These are phyloP conservation scores for Lithobates pipiens DNA, from an alignment of 2,797 vertebrate species.

Conservation along the genomic window DNA sequence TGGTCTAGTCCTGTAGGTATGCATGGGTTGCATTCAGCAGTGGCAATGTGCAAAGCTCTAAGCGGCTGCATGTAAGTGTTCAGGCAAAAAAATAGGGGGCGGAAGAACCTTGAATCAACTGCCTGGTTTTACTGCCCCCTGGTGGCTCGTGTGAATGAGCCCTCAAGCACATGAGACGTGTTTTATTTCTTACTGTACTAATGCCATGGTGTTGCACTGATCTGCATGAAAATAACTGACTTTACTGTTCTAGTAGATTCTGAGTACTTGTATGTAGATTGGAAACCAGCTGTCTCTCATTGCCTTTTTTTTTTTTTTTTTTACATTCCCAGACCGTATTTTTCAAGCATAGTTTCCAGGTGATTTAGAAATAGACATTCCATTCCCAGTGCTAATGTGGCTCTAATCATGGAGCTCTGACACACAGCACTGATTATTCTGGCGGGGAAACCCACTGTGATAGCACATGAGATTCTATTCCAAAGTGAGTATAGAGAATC, in stretches of 20 bases:
- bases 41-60: too few relatives aligned
- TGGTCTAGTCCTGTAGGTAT: too few relatives aligned
- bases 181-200: background rate
- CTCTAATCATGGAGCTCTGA: constrained; percentile 44
- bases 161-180: background rate
- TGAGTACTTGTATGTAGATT: constrained; percentile 37
- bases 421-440: constrained; percentile 37
- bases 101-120: too few relatives aligned
- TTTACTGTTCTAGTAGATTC: background rate
- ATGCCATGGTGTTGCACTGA: background rate
- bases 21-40: too few relatives aligned
- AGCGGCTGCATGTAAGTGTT: too few relatives aligned
- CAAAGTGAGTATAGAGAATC: constrained; percentile 7
- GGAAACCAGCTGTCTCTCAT: constrained; percentile 49
- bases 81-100: too few relatives aligned
- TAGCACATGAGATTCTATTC: constrained; percentile 14
- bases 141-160: too few relatives aligned
- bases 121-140: too few relatives aligned
- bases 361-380: constrained; percentile 53
- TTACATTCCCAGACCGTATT: constrained; percentile 14
- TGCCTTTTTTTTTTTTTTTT: constrained; percentile 9
- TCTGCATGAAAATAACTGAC: background rate
- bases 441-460: constrained; percentile 34
- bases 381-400: constrained; percentile 21
- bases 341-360: constrained; percentile 52